Evolutionary conservation across 2,797 vertebrate species (phyloP).

Genomic region (Neosalanx taihuensis): DNA sequence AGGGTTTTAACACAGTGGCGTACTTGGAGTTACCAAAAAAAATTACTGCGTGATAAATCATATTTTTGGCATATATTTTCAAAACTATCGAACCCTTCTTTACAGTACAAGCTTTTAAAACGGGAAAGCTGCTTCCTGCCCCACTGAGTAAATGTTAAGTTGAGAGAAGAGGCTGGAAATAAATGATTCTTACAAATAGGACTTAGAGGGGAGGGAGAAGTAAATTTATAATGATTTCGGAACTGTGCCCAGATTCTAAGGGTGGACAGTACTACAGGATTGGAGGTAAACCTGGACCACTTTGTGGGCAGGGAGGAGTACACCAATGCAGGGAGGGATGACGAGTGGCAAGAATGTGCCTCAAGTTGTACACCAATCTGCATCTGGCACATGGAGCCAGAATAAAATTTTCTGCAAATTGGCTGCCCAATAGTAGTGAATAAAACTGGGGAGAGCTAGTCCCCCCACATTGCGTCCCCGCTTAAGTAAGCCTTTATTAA

Average conservation of each 20-base stretch:
- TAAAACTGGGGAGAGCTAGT: conserved; percentile 20
- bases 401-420: conserved; percentile 29
- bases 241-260: conserved; percentile 23
- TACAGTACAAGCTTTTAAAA: too few species aligned
- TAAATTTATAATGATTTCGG: conserved; percentile 14
- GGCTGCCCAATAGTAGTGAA: conserved; percentile 17
- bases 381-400: conserved; percentile 11
- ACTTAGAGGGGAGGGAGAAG: neutral
- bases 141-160: conserved; percentile 19
- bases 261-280: conserved; percentile 30
- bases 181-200: conserved; percentile 27
- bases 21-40: conserved; percentile 24
- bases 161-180: conserved; percentile 14
- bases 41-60: too few species aligned
- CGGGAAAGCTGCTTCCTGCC: conserved; percentile 3
- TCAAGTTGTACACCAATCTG: conserved; percentile 28
- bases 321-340: conserved; percentile 20
- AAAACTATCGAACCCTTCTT: too few species aligned
- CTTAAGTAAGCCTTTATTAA: conserved; percentile 15
- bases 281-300: conserved; percentile 1
- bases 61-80: too few species aligned
- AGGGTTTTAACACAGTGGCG: neutral
- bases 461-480: conserved; percentile 14
- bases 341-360: conserved; percentile 16
- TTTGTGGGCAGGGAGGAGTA: conserved; percentile 18